Evolutionary conservation across 1,140 invertebrate genomes (phyloP), one percentile per base, ranked within the genome.

Genomic region (Caenorhabditis remanei): DNA sequence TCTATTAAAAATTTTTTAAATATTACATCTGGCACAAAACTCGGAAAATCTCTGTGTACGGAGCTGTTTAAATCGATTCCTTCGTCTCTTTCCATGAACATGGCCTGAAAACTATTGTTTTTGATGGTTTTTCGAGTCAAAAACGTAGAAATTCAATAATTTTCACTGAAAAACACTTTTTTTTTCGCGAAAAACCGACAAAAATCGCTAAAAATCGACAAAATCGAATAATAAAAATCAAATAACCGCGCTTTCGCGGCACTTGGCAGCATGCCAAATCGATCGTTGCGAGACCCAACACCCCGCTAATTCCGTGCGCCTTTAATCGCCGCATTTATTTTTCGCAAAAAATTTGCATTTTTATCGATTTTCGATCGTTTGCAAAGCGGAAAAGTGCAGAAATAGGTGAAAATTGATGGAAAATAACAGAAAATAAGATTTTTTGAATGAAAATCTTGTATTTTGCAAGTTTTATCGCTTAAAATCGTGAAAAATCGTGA

Each of bases 361-460:
- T 79, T 79, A 79, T 79, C 19, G 71, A 79, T 79, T 79, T 79
- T 79, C n/a, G 46, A n/a, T 32, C 21, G 24, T 11, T 63, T 63
- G 9, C 9, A 11, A 9, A 32, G 21, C 24, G 24, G 24, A 32
- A 63, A 32, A 63, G 13, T 7, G 24, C 5, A 63, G 14, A 32
- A 63, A 32, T 63, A 21, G n/a, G 9, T 11, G 9, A 63, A 63
- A 63, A 63, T 4, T 50, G 50, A 9, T 50, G 8, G 50, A 50
- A 50, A 50, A 50, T 50, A 16, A 16, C 50, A 50, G 8, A 50
- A 50, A 50, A 50, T 11, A 4, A 50, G 1, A 32, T 32, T 32
- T 50, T 50, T 50, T 50, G 0, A 50, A 50, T 50, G 50, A 50
- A 50, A 50, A 50, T 2, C 4, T 32, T 4, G 50, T 11, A 50